These are phyloP conservation scores for Henricia sp. DNA, from an alignment of 53 echinoderm and acorn worm species.

Conservation along the genomic window DNA sequence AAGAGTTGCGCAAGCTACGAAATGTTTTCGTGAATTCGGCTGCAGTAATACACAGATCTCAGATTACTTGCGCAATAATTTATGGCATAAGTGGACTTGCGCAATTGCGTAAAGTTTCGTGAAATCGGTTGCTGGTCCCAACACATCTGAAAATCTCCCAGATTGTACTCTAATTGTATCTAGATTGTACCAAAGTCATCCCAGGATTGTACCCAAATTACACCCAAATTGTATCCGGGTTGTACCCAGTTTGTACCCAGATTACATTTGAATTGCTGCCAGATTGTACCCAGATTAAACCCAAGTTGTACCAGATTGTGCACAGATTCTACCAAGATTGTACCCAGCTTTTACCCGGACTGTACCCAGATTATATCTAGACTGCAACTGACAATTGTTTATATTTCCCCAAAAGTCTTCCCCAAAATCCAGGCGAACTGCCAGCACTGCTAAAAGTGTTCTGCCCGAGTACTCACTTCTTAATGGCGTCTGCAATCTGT, in stretches of 20 bases:
- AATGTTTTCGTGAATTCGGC: no score
- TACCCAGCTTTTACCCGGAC: background rate
- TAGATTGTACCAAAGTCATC: background rate
- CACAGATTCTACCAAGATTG: background rate
- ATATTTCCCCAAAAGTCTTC: no score
- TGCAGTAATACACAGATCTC: no score
- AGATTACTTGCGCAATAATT: no score
- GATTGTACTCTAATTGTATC: background rate
- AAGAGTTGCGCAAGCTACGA: no score
- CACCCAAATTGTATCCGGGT: background rate
- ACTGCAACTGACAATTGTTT: no score
- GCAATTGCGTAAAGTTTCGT: no score
- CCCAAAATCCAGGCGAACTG: no score
- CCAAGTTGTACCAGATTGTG: background rate
- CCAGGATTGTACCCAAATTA: background rate
- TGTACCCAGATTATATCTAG: background rate
- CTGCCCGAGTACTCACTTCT: constrained; percentile 64
- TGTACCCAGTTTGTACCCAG: background rate
- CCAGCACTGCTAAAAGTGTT: no score
- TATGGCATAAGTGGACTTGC: no score
- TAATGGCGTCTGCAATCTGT: constrained; percentile 82
- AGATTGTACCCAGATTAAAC: background rate
- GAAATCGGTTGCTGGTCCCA: no score
- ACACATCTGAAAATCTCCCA: no score
- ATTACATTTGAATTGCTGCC: background rate